Evolutionary conservation across 2,797 vertebrate species (phyloP), one percentile per base, ranked within the genome.

Genomic region (Erpetoichthys calabaricus): DNA sequence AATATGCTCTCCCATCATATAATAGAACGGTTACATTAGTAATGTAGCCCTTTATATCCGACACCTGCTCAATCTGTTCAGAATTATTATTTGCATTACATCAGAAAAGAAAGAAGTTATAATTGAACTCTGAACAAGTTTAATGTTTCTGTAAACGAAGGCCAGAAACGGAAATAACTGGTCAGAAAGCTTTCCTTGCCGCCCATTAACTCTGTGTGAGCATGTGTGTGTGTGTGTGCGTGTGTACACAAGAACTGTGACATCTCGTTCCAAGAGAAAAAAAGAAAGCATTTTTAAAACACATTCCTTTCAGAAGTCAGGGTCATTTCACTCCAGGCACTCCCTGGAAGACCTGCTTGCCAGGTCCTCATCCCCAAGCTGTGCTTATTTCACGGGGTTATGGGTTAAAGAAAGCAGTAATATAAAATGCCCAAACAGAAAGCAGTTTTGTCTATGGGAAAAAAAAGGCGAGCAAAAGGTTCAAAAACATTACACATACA

Each of bases 11-110:
- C 62, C 66, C 61, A 74, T 72, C 71, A 72, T 72, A 67, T n/a
- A 7, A 49, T 49, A 49, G 85, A 86, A 86, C 82, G 81, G 79
- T 76, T 85, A 73, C 83, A 85, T 85, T 85, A 85, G 83, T 80
- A 61, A 5, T 49, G 66, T 74, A 76, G 75, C 71, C 75, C 74
- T 77, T 68, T 56, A 65, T 73, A 80, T 65, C 76, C 73, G 76
- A 84, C 84, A 86, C 84, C 84, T 84, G 80, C 79, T 75, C 74
- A 71, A 74, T 80, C 78, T 78, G 77, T 69, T 75, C 61, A 68
- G 78, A 75, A 73, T 77, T 70, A 68, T 73, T 81, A 74, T 83
- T 84, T 84, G 80, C 77, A 84, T 84, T 83, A 82, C 75, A 7
- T 49, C 5, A n/a, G 47, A 49, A n/a, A 49, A 49, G 47, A 7